Base-by-base conservation (phyloP, 2,113 vertebrate species). In the Gasterosteus aculeatus region DNA sequence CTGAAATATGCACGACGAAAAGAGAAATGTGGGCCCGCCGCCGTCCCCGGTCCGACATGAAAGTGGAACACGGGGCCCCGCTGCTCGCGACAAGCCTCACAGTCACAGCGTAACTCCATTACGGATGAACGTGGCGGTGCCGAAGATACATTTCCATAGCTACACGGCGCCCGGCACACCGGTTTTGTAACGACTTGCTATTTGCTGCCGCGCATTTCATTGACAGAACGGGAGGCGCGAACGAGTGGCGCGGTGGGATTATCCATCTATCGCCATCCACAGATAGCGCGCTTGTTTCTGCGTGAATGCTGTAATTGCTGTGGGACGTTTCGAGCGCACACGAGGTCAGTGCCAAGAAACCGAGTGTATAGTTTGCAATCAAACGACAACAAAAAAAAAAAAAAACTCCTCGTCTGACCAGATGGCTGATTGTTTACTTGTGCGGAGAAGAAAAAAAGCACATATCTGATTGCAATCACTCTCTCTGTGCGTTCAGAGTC, bases 381-480 rank as follows among this genome's bases (percentile, higher is more conserved):
- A 89, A 72, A 85, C 62, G 35, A 38, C 35, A 38, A 38, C 35
- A 5, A 38, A 4, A 38, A 38, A 3, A 38, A 38, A 44, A 44
- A 78, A 60, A 69, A 72, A 85, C 68, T 87, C 82, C 38, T 80
- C 63, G 54, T 84, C 69, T 84, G 83, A 89, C 88, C 89, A 93
- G 88, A 90, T 92, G 91, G 78, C 84, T 89, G 86, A 90, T 92
- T 91, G 86, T 92, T 90, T 88, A 72, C 90, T 84, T 82, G 84
- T 69, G 83, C 76, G 26, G 18, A 53, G 66, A 59, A 69, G 31
- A 6, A 66, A 73, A 59, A 51, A 82, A 85, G 11, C 56, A 54
- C 67, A 58, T 87, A 75, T 88, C 73, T 93, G 88, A 94, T 93
- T 93, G 89, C 87, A 91, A 89, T 91, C 90, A 92, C 87, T 80